These are phyloP conservation scores for Omphaloscelis lunosa DNA, from an alignment of 2,888 invertebrate genomes.

Conservation along the genomic window DNA sequence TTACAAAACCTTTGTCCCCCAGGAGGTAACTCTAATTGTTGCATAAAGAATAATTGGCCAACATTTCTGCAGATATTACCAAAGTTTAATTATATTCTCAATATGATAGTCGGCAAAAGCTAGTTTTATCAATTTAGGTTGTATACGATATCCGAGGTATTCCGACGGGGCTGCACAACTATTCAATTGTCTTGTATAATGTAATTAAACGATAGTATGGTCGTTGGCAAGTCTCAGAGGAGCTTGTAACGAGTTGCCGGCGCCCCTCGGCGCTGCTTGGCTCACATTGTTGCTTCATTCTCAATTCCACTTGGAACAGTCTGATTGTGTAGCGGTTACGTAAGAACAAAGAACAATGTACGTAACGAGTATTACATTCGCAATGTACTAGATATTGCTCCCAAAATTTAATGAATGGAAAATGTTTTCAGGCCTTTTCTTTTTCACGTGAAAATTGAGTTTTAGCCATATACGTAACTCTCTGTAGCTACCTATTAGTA, in stretches of 20 bases:
- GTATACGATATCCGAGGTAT: constrained; percentile 20
- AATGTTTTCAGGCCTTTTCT: not conserved
- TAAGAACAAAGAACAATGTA: constrained; percentile 48
- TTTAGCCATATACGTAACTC: not conserved
- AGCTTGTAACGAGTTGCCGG: constrained; percentile 74
- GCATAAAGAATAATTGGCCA: not conserved
- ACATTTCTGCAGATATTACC: not conserved
- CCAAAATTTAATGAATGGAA: not conserved
- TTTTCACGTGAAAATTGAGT: constrained; percentile 5
- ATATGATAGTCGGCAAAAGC: constrained; percentile 4
- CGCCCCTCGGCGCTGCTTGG: constrained; percentile 64
- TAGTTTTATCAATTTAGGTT: constrained; percentile 9
- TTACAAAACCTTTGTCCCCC: not conserved
- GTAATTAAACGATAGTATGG: constrained; percentile 77
- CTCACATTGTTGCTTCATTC: constrained; percentile 73
- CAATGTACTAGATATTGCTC: constrained; percentile 6
- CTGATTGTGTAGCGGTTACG: constrained; percentile 39
- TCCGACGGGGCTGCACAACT: constrained; percentile 51
- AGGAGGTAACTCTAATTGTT: not conserved
- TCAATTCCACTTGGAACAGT: constrained; percentile 73
- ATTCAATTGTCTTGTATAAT: constrained; percentile 74
- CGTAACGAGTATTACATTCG: constrained; percentile 23
- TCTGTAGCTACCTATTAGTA: not conserved
- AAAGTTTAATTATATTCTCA: not conserved
- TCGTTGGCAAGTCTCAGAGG: constrained; percentile 75